Conservation (phyloP, 2,113 vertebrate species). For the Salvator merianae region DNA sequence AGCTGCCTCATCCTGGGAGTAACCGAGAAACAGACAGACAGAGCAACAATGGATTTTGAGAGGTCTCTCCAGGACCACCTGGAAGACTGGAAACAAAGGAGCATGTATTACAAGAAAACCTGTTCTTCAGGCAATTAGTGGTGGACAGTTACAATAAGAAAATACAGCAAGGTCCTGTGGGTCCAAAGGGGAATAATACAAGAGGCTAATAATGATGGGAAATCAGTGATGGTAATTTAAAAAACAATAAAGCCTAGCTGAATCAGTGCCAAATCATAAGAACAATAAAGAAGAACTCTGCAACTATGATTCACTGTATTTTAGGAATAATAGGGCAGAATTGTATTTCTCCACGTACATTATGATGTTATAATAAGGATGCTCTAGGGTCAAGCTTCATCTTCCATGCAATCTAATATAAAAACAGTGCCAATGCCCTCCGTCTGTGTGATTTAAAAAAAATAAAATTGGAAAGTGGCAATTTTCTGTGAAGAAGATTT, state of each 20-base stretch:
- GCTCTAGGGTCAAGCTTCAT: not conserved
- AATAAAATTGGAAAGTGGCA: too few relatives aligned
- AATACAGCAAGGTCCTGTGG: not conserved
- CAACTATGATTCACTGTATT: not conserved
- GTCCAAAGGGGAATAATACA: not conserved
- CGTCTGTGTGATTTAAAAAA: not conserved
- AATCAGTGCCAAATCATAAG: not conserved
- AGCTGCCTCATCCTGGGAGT: not conserved
- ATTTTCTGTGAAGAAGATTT: not conserved
- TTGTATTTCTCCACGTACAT: slow-evolving; percentile 38
- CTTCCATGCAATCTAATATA: not conserved
- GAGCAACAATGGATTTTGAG: not conserved
- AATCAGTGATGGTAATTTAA: not conserved
- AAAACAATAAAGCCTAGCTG: not conserved
- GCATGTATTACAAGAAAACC: too few relatives aligned
- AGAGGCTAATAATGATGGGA: not conserved
- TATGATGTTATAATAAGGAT: slow-evolving; percentile 17
- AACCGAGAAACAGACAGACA: not conserved
- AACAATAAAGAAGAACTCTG: not conserved
- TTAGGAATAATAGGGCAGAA: slow-evolving; percentile 35
- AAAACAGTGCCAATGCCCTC: not conserved
- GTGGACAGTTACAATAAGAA: too few relatives aligned
- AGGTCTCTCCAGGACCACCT: not conserved
- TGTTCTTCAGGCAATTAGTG: too few relatives aligned
- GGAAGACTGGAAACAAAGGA: not conserved